phyloP scores from a whole-genome alignment of 2,113 vertebrate species.

The Gnathonemus echidnorhynchus region DNA sequence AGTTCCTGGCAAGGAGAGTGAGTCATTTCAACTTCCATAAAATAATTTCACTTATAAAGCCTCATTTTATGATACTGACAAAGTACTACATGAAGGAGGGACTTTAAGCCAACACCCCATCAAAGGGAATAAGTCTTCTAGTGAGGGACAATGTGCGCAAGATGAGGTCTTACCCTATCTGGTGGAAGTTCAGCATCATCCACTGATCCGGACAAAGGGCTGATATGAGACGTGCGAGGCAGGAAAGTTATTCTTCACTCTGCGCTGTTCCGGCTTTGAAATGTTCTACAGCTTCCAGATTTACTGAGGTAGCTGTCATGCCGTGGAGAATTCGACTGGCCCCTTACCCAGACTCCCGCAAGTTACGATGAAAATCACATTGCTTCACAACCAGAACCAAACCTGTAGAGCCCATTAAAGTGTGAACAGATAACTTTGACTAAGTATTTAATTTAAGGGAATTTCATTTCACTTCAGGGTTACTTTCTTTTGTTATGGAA shows the following conservation, averaged over 20 bases:
- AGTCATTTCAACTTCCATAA: not conserved
- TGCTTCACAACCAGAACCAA: not conserved
- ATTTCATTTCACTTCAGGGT: not conserved
- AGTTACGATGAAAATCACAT: not conserved
- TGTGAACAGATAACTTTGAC: not conserved
- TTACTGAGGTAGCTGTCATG: not conserved
- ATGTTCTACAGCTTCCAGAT: not conserved
- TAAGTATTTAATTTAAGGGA: slow-evolving; percentile 1
- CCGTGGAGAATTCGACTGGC: not conserved
- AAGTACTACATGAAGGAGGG: not conserved
- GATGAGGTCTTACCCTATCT: not conserved
- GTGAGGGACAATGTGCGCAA: not conserved
- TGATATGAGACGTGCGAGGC: not conserved
- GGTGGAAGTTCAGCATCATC: not conserved
- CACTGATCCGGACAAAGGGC: not conserved
- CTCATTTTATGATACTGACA: not conserved
- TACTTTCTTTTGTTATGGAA: slow-evolving; percentile 3
- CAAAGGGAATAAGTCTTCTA: not conserved
- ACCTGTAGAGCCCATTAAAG: not conserved
- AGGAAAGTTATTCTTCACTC: not conserved
- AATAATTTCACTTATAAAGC: not conserved
- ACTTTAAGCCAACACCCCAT: not conserved
- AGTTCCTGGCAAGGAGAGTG: not conserved
- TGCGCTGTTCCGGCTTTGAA: not conserved
- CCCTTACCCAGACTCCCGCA: not conserved